Base-by-base conservation (phyloP, 2,888 invertebrate genomes). In the Tachina fera region DNA sequence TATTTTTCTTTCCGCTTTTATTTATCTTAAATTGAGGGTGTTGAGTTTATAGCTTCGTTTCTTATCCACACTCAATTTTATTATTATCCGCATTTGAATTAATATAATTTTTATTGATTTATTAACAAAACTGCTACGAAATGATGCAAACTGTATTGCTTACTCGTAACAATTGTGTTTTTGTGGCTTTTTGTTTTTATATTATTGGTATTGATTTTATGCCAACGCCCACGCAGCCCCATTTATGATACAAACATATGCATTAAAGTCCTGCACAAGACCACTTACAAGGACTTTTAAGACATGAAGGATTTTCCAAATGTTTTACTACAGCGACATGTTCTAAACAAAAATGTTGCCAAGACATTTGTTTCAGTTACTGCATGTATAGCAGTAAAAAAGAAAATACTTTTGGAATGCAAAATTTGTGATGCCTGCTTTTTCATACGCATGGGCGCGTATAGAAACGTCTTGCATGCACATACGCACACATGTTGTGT, bases 101-200 rank as follows among this genome's bases (percentile, higher is more conserved):
- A 87, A 87, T 86, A 83, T 85, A 74, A 19, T 79, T 82, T 86
- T 87, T 87, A 86, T 88, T 83, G 84, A 87, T 87, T 87, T 87
- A 84, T 82, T 68, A 39, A 76, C 51, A n/a, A 72, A 72, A 68
- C 58, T 67, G 61, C 41, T 58, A 43, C 63, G 19, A 80, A 67
- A 71, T 75, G 83, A 81, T 60, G 41, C 84, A 72, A 58, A 67
- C n/a, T 14, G 47, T 75, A 56, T 51, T 22, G n/a, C 3, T n/a
- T 9, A 22, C 47, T 67, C 49, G 45, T 31, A 19, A 45, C 65
- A 56, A 45, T 1, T 45, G n/a, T 4, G 11, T 43, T 39, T 6
- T 43, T 22, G n/a, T 43, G 51, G n/a, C 31, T 43, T 53, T 10
- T 63, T 60, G 11, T 13, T 58, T 75, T 14, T 11, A 43, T 22